Evolutionary conservation across 2,113 vertebrate genomes (phyloP).

Genomic region (Aspiorhynchus laticeps): DNA sequence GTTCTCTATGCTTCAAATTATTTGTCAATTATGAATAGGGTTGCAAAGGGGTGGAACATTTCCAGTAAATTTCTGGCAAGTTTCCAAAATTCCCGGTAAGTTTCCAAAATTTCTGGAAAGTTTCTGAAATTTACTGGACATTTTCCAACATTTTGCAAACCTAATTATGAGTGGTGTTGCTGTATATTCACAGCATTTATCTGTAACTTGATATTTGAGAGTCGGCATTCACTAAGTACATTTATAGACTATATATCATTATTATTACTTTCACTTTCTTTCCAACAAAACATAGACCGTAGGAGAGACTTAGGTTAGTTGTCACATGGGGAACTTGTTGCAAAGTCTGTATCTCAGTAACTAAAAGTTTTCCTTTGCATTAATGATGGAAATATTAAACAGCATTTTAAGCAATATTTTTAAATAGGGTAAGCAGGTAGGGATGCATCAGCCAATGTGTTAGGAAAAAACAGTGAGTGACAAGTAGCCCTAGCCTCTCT

Average conservation of each 20-base stretch:
- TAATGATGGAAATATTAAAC: neutral
- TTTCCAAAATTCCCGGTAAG: too few species aligned
- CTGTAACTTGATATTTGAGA: neutral
- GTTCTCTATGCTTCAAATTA: conserved; percentile 3
- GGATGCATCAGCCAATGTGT: too few species aligned
- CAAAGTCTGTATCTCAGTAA: neutral
- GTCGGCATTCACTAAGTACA: neutral
- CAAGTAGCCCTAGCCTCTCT: neutral
- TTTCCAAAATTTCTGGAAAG: too few species aligned
- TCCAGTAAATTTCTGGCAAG: too few species aligned
- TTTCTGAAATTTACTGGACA: too few species aligned
- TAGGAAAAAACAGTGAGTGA: neutral
- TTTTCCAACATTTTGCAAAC: too few species aligned
- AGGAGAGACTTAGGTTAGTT: neutral
- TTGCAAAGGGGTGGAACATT: too few species aligned
- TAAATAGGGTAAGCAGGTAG: neutral
- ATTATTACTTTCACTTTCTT: neutral
- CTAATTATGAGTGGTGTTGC: neutral
- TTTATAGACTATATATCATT: neutral
- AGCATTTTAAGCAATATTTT: neutral
- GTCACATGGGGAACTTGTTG: neutral
- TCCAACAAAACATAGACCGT: neutral
- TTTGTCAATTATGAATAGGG: neutral
- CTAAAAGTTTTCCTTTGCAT: neutral
- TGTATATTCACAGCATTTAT: neutral